A percentile compares a stretch with the other conserved stretches of the same genome.
Evolutionary conservation across 2,888 invertebrate genomes (phyloP).

Genomic region (Chesias legatella): DNA sequence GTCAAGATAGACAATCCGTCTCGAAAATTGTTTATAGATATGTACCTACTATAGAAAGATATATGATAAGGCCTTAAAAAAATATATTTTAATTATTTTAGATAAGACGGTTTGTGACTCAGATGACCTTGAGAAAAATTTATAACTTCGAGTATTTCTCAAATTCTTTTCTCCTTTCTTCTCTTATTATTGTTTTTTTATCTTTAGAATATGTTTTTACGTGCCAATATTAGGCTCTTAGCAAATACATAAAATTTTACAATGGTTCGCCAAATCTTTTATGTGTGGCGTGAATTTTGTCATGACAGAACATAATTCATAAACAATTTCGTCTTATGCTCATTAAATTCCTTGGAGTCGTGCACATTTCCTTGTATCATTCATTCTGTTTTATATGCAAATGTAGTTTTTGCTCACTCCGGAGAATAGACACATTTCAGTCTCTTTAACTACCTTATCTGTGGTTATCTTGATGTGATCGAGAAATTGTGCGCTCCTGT

Average conservation of each 20-base stretch:
- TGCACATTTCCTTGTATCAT: not conserved
- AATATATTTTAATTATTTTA: too few species aligned
- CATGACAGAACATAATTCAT: conserved; percentile 10
- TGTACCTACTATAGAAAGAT: too few species aligned
- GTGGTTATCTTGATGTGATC: conserved; percentile 23
- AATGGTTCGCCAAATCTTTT: not conserved
- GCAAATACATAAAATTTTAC: not conserved
- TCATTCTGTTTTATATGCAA: not conserved
- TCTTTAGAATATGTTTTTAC: too few species aligned
- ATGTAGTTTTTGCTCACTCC: conserved; percentile 8
- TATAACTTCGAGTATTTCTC: too few species aligned
- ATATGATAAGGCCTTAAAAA: too few species aligned
- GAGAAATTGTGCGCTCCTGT: conserved; percentile 13
- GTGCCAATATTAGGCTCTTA: too few species aligned
- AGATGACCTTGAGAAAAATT: too few species aligned
- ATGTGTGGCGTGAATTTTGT: not conserved
- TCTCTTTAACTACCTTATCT: conserved; percentile 19
- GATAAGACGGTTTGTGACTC: too few species aligned
- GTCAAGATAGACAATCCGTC: conserved; percentile 6
- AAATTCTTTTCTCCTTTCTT: too few species aligned
- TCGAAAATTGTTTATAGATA: not conserved
- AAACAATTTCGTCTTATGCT: conserved; percentile 3
- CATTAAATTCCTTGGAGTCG: not conserved
- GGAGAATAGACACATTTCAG: conserved; percentile 9
- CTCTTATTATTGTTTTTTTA: too few species aligned